phyloP scores from a whole-genome alignment of 2,113 vertebrate genomes.

The Myotis brandtii region DNA sequence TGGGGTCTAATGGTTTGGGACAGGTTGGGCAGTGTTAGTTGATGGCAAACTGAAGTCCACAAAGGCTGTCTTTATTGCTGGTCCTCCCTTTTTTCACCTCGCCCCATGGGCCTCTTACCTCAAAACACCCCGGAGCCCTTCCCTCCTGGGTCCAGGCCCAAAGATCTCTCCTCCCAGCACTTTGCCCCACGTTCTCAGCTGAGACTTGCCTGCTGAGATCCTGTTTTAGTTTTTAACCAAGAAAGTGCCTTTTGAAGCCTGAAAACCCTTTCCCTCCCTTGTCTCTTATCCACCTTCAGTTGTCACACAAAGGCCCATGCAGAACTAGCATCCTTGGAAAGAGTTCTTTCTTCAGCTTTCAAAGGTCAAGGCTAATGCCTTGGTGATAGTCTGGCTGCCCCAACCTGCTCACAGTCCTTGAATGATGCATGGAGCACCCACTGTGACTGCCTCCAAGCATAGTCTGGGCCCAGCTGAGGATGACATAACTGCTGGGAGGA shows the following conservation, averaged over 20 bases:
- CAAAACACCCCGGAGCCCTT: not conserved
- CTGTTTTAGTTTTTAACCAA: not conserved
- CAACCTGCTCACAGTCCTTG: not conserved
- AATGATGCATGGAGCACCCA: not conserved
- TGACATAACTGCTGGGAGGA: not conserved
- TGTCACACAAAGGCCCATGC: not conserved
- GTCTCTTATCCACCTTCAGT: not conserved
- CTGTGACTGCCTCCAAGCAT: not conserved
- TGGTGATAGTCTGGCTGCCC: not conserved
- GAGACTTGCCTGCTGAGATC: not conserved
- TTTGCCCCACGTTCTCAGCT: not conserved
- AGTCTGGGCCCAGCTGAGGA: not conserved
- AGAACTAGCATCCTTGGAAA: not conserved
- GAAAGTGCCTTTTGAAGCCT: not conserved
- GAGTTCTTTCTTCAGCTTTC: not conserved
- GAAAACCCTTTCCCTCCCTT: not conserved
- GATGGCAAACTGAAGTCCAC: not conserved
- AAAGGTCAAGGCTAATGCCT: conserved; percentile 51
- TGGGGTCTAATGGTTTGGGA: not conserved
- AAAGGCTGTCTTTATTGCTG: not conserved
- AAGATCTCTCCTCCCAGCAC: not conserved
- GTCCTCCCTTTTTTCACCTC: not conserved
- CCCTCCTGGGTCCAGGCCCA: not conserved
- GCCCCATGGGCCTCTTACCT: not conserved
- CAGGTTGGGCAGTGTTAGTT: not conserved